Base-by-base conservation (phyloP, 2,888 invertebrate genomes). In the Heliconius ethilla region DNA sequence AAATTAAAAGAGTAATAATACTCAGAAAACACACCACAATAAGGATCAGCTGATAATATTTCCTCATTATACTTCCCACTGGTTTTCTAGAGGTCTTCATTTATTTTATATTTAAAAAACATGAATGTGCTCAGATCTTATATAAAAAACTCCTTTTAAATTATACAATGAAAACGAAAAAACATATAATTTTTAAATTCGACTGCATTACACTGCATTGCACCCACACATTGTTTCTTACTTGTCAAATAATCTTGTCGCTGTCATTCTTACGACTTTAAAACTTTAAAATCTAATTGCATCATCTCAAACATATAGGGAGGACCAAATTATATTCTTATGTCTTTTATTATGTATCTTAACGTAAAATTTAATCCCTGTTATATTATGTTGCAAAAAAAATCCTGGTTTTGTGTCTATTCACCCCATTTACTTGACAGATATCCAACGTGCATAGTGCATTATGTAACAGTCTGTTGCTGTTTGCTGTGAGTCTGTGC, bases 31-130 rank as follows among this genome's bases (percentile, higher is more conserved):
- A 97, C 75, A 96, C 94, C 25, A 97, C 90, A 75, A 97, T 92
- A 75, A 98, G 94, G 75, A 96, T 91, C 70, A 97, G 95, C 89
- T 97, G 98, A 85, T 97, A 97, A 89, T 98, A 98, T 92, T 98
- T 98, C 89, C 96, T 96, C 98, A 98, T 98, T 83, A 85, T 93
- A 86, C 83, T 85, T 63, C 88, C 89, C 79, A 90, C 85, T 55
- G 92, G 85, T 83, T 91, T 91, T 82, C 93, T 89, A 81, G 87
- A 83, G 82, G 89, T 88, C 89, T 93, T 94, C 93, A 93, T 93
- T 89, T 90, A 92, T 84, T 51, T 45, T 70, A 37, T 33, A 66
- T 25, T 29, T 73, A 25, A 40, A 72, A 59, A 37, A 33, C 59
- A 72, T 72, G 33, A 59, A 72, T n/a, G 11, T 37, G 25, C 25